Evolutionary conservation across 2,113 vertebrate species (phyloP).

Genomic region (Seriola dumerili): DNA sequence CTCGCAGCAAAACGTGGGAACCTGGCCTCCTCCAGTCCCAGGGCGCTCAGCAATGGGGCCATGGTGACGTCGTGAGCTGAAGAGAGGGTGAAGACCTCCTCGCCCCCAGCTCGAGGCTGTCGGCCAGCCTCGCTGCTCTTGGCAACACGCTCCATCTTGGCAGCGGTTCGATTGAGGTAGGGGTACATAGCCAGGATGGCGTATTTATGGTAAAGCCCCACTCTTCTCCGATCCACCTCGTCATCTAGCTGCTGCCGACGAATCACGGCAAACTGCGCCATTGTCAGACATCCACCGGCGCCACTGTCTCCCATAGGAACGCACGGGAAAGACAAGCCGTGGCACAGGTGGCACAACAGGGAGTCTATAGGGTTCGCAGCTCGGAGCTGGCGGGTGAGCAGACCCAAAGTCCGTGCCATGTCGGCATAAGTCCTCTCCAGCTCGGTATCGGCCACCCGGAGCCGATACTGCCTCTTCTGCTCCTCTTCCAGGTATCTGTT

Average conservation of each 20-base stretch:
- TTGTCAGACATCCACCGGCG: constrained; percentile 86
- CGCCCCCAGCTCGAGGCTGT: constrained; percentile 78
- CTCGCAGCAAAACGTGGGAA: constrained; percentile 97
- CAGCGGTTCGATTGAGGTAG: constrained; percentile 91
- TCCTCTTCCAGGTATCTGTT: constrained; percentile 94
- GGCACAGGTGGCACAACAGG: constrained; percentile 95
- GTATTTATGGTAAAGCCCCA: constrained; percentile 90
- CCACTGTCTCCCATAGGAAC: constrained; percentile 43
- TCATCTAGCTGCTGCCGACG: constrained; percentile 94
- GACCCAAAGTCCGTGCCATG: constrained; percentile 91
- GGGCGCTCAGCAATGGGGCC: constrained; percentile 94
- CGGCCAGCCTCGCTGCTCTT: constrained; percentile 72
- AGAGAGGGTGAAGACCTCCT: constrained; percentile 90
- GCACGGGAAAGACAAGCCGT: constrained; percentile 93
- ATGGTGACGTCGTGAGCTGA: constrained; percentile 96
- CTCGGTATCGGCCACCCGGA: constrained; percentile 86
- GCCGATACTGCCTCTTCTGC: constrained; percentile 92
- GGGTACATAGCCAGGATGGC: constrained; percentile 92
- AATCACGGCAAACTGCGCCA: constrained; percentile 93
- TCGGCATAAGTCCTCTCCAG: constrained; percentile 90
- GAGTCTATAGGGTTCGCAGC: constrained; percentile 96
- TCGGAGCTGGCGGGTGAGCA: constrained; percentile 90
- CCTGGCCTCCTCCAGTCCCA: constrained; percentile 90
- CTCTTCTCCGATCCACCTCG: constrained; percentile 89
- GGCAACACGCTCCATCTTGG: constrained; percentile 87